A percentile compares a stretch with the other conserved stretches of the same genome.
These are phyloP conservation scores for Parauchenoglanis ngamensis DNA, from an alignment of 2,797 vertebrate species.

Conservation along the genomic window DNA sequence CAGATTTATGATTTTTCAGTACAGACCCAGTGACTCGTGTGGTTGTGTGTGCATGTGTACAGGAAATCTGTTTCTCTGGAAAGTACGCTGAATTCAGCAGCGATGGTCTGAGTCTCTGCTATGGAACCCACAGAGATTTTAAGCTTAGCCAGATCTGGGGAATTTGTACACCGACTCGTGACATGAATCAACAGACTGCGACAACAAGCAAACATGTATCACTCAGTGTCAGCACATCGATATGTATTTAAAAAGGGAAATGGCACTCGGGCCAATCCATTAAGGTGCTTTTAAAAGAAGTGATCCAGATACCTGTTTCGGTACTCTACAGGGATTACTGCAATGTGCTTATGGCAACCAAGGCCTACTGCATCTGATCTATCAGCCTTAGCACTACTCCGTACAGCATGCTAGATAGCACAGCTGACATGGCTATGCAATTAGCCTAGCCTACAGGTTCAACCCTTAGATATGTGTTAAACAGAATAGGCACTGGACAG, in stretches of 20 bases:
- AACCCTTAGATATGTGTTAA: background rate
- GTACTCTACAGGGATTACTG: constrained; percentile 81
- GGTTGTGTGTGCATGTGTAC: background rate
- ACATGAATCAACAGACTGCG: background rate
- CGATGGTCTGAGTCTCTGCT: constrained; percentile 52
- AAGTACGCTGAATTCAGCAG: background rate
- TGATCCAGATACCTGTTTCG: constrained; percentile 84
- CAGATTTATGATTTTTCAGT: background rate
- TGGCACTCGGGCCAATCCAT: constrained; percentile 78
- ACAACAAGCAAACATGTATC: background rate
- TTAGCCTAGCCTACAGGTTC: constrained; percentile 5
- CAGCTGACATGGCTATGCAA: background rate
- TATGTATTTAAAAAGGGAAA: constrained; percentile 74
- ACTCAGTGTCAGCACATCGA: constrained; percentile 57
- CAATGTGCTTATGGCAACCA: constrained; percentile 82
- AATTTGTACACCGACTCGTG: constrained; percentile 45
- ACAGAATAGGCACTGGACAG: too few relatives aligned
- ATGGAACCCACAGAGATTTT: constrained; percentile 61
- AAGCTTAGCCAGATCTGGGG: constrained; percentile 59
- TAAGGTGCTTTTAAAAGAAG: constrained; percentile 85
- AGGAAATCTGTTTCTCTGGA: constrained; percentile 7
- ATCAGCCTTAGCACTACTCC: constrained; percentile 68
- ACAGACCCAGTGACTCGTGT: background rate
- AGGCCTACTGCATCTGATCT: constrained; percentile 74
- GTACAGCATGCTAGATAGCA: constrained; percentile 6